Base-by-base conservation (phyloP, 2,888 invertebrate genomes). In the Aspidiotus destructor region DNA sequence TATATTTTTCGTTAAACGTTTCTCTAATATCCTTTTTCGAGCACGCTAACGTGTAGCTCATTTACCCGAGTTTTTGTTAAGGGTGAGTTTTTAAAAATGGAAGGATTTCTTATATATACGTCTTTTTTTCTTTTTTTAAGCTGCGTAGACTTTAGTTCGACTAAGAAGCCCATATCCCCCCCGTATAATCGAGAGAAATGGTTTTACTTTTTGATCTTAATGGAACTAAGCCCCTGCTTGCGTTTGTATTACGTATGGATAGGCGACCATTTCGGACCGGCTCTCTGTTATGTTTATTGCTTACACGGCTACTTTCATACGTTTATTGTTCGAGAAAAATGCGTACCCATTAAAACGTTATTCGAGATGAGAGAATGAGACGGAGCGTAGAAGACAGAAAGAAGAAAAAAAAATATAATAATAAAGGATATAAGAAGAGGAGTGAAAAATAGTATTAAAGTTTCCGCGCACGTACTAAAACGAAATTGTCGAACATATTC, bases 171-270 rank as follows among this genome's bases (percentile, higher is more conserved):
- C 63, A 63, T 63, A 63, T 63, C 52, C 54, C 48, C 28, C 62
- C 63, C 63, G 58, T 67, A 67, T 67, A 67, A 67, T 67, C 67
- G 67, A 67, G 58, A 67, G 67, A 67, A 67, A 67, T 67, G 67
- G 67, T 67, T 67, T 67, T 67, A 67, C 67, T 67, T 67, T 67
- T 67, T 67, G 67, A 67, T 67, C 60, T 67, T 67, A 67, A 67
- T 67, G 60, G 67, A 58, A 58, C 48, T 48, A 67, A 67, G 65
- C 65, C 65, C 57, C 57, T 67, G 42, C 44, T 28, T 60, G 57
- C 57, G 57, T 54, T 57, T 67, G 67, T 58, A 65, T 63, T 63
- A 63, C 63, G 63, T 63, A 63, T 63, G 63, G 63, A 63, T 63
- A 54, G 63, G 63, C 53, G 54, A 63, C 63, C 63, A 63, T 63